Evolutionary conservation across 2,797 vertebrate species (phyloP), one percentile per base, ranked within the genome.

Genomic region (Podargus strigoides): DNA sequence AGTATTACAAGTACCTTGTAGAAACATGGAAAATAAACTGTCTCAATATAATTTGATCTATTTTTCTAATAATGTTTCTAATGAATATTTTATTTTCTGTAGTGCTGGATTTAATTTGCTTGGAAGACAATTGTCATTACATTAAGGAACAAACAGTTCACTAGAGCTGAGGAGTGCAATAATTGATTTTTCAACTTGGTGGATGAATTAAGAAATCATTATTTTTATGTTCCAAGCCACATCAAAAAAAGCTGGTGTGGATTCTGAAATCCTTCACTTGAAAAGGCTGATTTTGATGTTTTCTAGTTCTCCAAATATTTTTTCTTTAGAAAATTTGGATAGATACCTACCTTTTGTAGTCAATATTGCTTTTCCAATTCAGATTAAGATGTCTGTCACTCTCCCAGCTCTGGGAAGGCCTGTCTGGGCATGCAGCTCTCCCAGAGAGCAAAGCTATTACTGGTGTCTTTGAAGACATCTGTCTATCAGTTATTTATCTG

Each of bases 41-140:
- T 72, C 73, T 95, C 94, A 96, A 97, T 97, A 90, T 91, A 89
- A 89, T 80, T 90, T 97, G 96, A 96, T 96, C 72, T 95, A 96
- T 93, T 93, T 96, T 94, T 96, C 89, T 92, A 97, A 97, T 97
- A 97, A 96, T 73, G 77, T 94, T 58, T 68, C 93, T 93, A 96
- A 97, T 97, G 92, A 97, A 96, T 97, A 96, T 95, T 96, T 96
- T 96, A 96, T 96, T 97, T 96, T 91, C 75, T 58, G 27, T 88
- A 78, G 80, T 78, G 75, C 68, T 90, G 92, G 87, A 91, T 89
- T 96, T 94, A 96, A 97, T 95, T 91, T 96, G 53, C 85, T 91
- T 60, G 60, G 89, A 86, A 95, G 85, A 95, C 75, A 87, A 94
- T 47, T 90, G 78, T 70, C 82, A 83, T 95, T 96, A 60, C 76